These are phyloP conservation scores for Meiosimyza decipiens DNA, from an alignment of 2,888 invertebrate species.

Conservation along the genomic window DNA sequence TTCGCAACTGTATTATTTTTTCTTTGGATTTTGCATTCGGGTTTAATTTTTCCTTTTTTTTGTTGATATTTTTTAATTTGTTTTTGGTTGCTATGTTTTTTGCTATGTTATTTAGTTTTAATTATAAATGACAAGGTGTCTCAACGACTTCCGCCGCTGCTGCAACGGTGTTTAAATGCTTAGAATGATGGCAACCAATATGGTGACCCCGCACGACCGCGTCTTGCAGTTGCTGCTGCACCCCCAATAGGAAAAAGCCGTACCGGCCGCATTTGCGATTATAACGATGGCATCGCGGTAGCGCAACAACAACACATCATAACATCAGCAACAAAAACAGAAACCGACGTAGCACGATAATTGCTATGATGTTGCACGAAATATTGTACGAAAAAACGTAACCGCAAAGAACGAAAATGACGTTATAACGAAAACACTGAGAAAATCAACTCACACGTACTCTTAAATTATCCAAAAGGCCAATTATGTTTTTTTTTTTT, in stretches of 20 bases:
- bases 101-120: background rate
- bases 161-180: slow-evolving; percentile 29
- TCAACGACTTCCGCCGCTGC: slow-evolving; percentile 28
- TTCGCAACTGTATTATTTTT: too few species aligned
- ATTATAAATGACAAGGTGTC: slow-evolving; percentile 23
- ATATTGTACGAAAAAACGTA: slow-evolving; percentile 23
- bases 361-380: slow-evolving; percentile 34
- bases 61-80: too few species aligned
- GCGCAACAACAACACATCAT: background rate
- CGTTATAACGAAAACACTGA: slow-evolving; percentile 9
- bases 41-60: too few species aligned
- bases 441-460: slow-evolving; percentile 34
- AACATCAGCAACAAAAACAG: slow-evolving; percentile 23
- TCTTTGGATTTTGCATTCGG: too few species aligned
- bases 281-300: background rate
- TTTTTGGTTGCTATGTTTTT: background rate
- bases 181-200: slow-evolving; percentile 27
- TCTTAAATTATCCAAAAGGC: slow-evolving; percentile 29
- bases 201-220: slow-evolving; percentile 2
- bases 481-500: slow-evolving; percentile 29
- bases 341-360: slow-evolving; percentile 10
- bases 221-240: slow-evolving; percentile 13
- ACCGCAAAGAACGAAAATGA: slow-evolving; percentile 23
- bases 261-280: background rate
- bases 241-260: background rate